A percentile compares a stretch with the other conserved stretches of the same genome.
Conservation (phyloP, 2,888 invertebrate genomes). For the Zaprionus lineosus region DNA sequence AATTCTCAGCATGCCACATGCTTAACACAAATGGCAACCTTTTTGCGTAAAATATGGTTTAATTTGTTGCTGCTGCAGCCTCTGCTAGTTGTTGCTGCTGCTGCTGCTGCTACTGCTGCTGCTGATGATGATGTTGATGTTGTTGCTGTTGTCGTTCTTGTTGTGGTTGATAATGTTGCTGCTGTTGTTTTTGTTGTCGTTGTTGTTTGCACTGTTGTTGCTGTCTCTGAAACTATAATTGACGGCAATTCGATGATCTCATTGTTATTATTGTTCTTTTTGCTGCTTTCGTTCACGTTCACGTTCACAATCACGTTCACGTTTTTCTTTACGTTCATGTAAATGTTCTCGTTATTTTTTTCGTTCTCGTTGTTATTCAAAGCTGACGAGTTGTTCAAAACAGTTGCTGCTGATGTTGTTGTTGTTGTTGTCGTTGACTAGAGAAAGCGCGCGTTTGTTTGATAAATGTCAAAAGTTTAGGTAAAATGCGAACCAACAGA, state of each 20-base stretch:
- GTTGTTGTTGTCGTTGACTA: conserved; percentile 63
- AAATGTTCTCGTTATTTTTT: not conserved
- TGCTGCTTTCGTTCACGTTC: conserved; percentile 35
- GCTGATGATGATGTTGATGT: conserved; percentile 33
- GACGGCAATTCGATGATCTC: conserved; percentile 25
- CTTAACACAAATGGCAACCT: conserved; percentile 69
- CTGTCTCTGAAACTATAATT: conserved; percentile 14
- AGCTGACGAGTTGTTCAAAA: conserved; percentile 50
- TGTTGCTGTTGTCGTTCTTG: conserved; percentile 35
- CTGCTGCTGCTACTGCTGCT: conserved; percentile 16
- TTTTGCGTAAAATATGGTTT: conserved; percentile 73
- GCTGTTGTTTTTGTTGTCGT: conserved; percentile 34
- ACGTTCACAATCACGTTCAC: too few species aligned
- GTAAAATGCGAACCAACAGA: conserved; percentile 60
- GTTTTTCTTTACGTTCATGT: conserved; percentile 40
- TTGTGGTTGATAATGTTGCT: conserved; percentile 45
- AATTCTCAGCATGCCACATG: conserved; percentile 66
- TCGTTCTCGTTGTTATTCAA: conserved; percentile 64
- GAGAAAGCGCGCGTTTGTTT: conserved; percentile 34
- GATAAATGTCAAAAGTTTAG: conserved; percentile 32
- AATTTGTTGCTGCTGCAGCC: conserved; percentile 63
- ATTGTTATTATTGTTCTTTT: conserved; percentile 46
- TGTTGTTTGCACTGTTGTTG: conserved; percentile 27
- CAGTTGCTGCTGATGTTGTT: conserved; percentile 33
- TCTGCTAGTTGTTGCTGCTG: conserved; percentile 40